These are phyloP conservation scores for Brenthis daphne DNA, from an alignment of 2,888 invertebrate species.

Conservation along the genomic window DNA sequence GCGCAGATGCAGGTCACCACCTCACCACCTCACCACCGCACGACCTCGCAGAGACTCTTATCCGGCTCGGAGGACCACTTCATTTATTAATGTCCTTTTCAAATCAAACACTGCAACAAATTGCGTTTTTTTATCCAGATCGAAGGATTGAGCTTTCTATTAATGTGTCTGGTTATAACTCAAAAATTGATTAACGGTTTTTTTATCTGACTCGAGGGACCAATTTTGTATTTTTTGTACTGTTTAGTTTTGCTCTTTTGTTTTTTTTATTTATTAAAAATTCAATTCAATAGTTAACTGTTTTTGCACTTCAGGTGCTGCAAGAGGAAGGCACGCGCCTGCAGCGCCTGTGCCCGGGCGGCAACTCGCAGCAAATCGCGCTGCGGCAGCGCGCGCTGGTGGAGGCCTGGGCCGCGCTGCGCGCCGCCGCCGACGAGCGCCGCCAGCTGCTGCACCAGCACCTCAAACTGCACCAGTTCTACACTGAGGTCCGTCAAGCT, in stretches of 20 bases:
- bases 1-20: conserved; percentile 88
- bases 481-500: conserved; percentile 84
- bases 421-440: conserved; percentile 90
- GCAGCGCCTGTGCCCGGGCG: conserved; percentile 93
- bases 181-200: too few species aligned
- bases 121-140: too few species aligned
- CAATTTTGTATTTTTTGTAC: neutral
- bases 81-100: too few species aligned
- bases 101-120: too few species aligned
- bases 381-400: conserved; percentile 93
- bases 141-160: too few species aligned
- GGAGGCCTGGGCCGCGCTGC: conserved; percentile 93
- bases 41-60: neutral
- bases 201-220: neutral
- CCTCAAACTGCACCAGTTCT: conserved; percentile 93
- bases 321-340: conserved; percentile 96
- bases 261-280: neutral
- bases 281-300: neutral
- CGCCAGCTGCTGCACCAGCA: conserved; percentile 92
- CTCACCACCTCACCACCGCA: conserved; percentile 58
- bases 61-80: neutral
- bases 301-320: conserved; percentile 83
- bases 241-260: too few species aligned
- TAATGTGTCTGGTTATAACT: neutral
- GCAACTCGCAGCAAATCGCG: conserved; percentile 94